phyloP scores from a whole-genome alignment of 1,140 invertebrate species.

The Pogonognathellus flavescens region DNA sequence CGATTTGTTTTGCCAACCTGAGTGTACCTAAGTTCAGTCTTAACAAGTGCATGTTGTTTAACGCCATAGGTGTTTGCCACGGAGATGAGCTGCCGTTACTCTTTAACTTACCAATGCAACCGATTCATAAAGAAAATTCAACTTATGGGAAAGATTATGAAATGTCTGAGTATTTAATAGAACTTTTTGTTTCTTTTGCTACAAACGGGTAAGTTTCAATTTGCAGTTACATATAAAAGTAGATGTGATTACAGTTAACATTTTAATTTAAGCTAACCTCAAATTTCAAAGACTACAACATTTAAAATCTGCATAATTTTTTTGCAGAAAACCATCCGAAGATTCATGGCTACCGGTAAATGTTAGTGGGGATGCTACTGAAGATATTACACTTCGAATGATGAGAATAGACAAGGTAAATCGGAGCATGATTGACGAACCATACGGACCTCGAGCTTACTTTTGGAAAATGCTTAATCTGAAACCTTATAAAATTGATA shows the following conservation, averaged over 20 bases:
- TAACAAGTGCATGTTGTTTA: no score
- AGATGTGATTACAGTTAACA: no score
- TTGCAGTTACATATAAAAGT: no score
- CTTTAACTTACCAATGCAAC: slow-evolving; percentile 1
- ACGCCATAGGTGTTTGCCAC: background rate
- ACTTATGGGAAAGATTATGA: background rate
- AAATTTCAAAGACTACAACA: no score
- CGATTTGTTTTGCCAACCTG: no score
- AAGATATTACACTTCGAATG: background rate
- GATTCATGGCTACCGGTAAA: background rate
- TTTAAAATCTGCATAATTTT: background rate
- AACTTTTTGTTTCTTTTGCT: background rate
- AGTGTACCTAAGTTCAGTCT: no score
- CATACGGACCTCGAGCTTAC: background rate
- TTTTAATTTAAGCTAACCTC: background rate
- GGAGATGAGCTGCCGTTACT: slow-evolving; percentile 15
- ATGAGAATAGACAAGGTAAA: background rate
- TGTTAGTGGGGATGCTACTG: background rate
- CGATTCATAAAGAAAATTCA: background rate
- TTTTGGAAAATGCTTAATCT: slow-evolving; percentile 18
- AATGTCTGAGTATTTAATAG: slow-evolving; percentile 27
- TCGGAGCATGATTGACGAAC: background rate
- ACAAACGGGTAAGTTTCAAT: slow-evolving; percentile 11
- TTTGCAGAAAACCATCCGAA: slow-evolving; percentile 17
- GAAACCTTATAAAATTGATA: background rate